phyloP scores from a whole-genome alignment of 1,140 invertebrate species.

The Scaptomyza graminum region DNA sequence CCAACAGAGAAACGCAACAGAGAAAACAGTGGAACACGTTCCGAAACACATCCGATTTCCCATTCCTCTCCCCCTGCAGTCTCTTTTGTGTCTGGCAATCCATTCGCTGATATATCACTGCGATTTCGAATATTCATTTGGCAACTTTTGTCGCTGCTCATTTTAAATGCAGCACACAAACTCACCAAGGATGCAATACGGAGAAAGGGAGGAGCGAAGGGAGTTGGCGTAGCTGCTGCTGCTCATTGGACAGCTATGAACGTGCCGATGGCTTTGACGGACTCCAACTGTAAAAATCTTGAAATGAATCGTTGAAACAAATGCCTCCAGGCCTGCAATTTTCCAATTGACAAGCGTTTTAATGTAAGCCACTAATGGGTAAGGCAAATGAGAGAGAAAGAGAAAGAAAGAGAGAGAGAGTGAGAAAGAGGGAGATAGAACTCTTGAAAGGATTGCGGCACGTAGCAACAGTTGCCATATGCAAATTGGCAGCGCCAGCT shows the following conservation, averaged over 20 bases:
- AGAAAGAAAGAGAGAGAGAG: constrained; percentile 6
- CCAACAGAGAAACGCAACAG: constrained; percentile 1
- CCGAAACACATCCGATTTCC: neutral
- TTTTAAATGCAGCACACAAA: constrained; percentile 64
- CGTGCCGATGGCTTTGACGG: constrained; percentile 30
- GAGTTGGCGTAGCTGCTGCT: constrained; percentile 23
- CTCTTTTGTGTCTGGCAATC: constrained; percentile 37
- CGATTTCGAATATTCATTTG: constrained; percentile 75
- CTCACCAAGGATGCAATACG: constrained; percentile 46
- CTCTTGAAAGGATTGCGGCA: constrained; percentile 26
- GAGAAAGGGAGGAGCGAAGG: neutral
- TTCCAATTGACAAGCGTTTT: constrained; percentile 61
- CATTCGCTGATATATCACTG: constrained; percentile 77
- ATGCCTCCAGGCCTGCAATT: constrained; percentile 30
- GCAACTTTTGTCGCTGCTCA: constrained; percentile 59
- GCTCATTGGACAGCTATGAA: neutral
- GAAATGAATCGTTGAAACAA: neutral
- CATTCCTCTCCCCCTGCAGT: neutral
- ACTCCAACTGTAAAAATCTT: neutral
- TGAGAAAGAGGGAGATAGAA: constrained; percentile 1
- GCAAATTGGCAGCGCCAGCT: constrained; percentile 69
- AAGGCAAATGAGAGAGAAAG: constrained; percentile 2
- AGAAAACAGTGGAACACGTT: constrained; percentile 6
- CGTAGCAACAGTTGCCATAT: constrained; percentile 57
- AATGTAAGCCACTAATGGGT: constrained; percentile 42